Percentiles rank a stretch among this genome's conserved stretches.
phyloP scores from a whole-genome alignment of 2,113 vertebrate genomes.

The Orthochromis malagaraziensis region DNA sequence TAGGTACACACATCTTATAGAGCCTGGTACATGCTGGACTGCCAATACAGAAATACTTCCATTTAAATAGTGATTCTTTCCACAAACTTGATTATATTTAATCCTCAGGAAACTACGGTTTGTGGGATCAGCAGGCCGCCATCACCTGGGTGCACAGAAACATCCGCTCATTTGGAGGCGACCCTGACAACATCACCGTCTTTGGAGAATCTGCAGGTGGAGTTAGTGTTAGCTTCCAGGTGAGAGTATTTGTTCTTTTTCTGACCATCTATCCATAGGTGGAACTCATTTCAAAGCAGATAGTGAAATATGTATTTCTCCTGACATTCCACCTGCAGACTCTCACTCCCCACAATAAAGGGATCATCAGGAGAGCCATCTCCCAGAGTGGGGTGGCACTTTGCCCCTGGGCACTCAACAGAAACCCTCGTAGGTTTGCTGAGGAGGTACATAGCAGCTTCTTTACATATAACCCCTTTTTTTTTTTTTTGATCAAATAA shows the following conservation, averaged over 20 bases:
- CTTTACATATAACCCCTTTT: not conserved
- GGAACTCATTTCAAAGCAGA: not conserved
- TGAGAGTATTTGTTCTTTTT: conserved; percentile 18
- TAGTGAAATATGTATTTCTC: not conserved
- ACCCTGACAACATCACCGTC: conserved; percentile 85
- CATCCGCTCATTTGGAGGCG: conserved; percentile 86
- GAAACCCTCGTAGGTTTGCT: conserved; percentile 74
- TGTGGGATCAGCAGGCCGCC: conserved; percentile 93
- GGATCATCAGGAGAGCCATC: conserved; percentile 84
- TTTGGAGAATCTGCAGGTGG: conserved; percentile 93
- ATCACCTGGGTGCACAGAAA: conserved; percentile 95
- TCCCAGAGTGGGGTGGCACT: conserved; percentile 85
- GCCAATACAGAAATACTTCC: not conserved
- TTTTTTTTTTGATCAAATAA: not conserved
- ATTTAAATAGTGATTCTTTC: not conserved
- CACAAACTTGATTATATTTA: not conserved
- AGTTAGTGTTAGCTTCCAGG: conserved; percentile 78
- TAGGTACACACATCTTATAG: not conserved
- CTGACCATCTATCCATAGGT: not conserved
- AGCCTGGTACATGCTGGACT: not conserved
- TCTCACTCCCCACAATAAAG: conserved; percentile 83
- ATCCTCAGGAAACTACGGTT: conserved; percentile 83
- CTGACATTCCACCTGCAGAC: conserved; percentile 59
- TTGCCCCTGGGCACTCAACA: conserved; percentile 83
- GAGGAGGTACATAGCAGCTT: conserved; percentile 62